phyloP scores from a whole-genome alignment of 2,797 vertebrate species.

The Lepilemur ruficaudatus region DNA sequence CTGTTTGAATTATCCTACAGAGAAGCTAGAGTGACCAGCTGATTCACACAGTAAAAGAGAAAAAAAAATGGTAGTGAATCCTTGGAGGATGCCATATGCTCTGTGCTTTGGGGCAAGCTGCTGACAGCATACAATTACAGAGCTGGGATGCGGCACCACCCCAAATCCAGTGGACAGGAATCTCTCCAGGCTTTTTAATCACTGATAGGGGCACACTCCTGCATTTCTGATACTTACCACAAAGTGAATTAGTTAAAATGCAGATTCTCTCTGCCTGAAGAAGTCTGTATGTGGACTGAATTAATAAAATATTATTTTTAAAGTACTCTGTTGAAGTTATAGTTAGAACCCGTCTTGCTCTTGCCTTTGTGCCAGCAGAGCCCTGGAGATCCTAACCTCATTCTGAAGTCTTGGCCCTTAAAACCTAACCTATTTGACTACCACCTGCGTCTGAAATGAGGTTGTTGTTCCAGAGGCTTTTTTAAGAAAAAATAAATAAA shows the following conservation, averaged over 20 bases:
- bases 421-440: constrained; percentile 9
- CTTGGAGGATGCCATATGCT: constrained; percentile 85
- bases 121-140: constrained; percentile 73
- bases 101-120: constrained; percentile 78
- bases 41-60: constrained; percentile 78
- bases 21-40: constrained; percentile 82
- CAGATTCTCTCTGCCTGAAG: constrained; percentile 58
- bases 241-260: constrained; percentile 74
- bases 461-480: constrained; percentile 26
- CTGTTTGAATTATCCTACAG: constrained; percentile 82
- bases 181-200: constrained; percentile 77
- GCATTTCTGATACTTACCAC: constrained; percentile 73
- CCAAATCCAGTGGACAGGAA: constrained; percentile 78
- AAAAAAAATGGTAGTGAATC: constrained; percentile 79
- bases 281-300: constrained; percentile 35
- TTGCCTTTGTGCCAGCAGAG: constrained; percentile 52
- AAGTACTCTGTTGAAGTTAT: not conserved
- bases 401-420: constrained; percentile 10
- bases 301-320: constrained; percentile 43
- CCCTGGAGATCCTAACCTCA: constrained; percentile 50
- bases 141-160: constrained; percentile 76
- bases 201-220: constrained; percentile 57
- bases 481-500: not conserved
- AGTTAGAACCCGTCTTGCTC: constrained; percentile 27
- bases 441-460: constrained; percentile 41